These are phyloP conservation scores for Arrhamphus sclerolepis DNA, from an alignment of 2,797 vertebrate species.

Conservation along the genomic window DNA sequence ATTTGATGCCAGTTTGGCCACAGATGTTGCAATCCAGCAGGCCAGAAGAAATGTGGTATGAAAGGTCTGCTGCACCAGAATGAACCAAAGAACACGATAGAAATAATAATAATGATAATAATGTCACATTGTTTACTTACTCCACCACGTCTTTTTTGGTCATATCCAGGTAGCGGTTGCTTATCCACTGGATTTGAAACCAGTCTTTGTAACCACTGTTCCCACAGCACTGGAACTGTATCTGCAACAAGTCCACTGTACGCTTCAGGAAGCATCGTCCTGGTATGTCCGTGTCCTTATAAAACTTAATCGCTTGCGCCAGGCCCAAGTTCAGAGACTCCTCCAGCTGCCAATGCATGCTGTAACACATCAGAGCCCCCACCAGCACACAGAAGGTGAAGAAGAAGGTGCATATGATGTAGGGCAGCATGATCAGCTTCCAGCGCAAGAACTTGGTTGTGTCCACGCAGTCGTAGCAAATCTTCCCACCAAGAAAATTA, in stretches of 20 bases:
- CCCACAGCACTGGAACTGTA: constrained; percentile 91
- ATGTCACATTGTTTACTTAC: constrained; percentile 79
- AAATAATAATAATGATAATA: too few relatives aligned
- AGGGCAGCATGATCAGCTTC: constrained; percentile 91
- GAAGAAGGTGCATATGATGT: constrained; percentile 90
- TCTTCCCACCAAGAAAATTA: constrained; percentile 93
- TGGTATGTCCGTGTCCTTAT: constrained; percentile 92
- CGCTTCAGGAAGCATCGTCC: constrained; percentile 91
- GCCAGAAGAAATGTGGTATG: too few relatives aligned
- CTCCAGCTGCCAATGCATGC: constrained; percentile 87
- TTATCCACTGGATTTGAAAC: constrained; percentile 95
- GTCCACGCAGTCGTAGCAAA: constrained; percentile 92
- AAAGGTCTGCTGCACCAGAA: too few relatives aligned
- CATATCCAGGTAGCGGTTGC: constrained; percentile 89
- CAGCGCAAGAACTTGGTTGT: constrained; percentile 88
- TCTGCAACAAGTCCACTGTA: constrained; percentile 89
- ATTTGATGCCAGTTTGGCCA: too few relatives aligned
- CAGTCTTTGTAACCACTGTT: constrained; percentile 90
- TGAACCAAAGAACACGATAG: too few relatives aligned
- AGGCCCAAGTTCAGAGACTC: constrained; percentile 86
- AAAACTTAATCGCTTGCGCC: constrained; percentile 86
- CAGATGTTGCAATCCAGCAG: too few relatives aligned
- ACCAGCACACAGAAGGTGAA: constrained; percentile 90
- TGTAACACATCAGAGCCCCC: constrained; percentile 92
- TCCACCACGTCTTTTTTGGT: constrained; percentile 85